A percentile compares a stretch with the other conserved stretches of the same genome.
phyloP scores from a whole-genome alignment of 2,888 invertebrate species.

The Smittia sp. region DNA sequence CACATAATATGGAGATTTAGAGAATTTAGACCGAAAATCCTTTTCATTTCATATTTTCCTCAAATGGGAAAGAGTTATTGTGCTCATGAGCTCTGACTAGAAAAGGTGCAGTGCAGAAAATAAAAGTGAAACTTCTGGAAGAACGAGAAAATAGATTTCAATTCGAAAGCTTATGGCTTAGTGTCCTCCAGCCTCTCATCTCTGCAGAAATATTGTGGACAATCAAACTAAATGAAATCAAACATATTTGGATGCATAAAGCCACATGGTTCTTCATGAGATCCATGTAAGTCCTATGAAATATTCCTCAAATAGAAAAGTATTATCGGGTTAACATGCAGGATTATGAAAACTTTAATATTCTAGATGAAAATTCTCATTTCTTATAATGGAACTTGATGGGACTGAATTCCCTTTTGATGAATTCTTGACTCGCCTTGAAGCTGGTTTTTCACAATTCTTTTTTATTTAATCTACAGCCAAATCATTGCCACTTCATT shows the following conservation, averaged over 20 bases:
- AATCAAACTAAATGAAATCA: slow-evolving; percentile 26
- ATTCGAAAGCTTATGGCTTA: slow-evolving; percentile 27
- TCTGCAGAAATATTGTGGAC: slow-evolving; percentile 25
- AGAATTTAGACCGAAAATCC: slow-evolving; percentile 16
- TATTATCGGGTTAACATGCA: slow-evolving; percentile 45
- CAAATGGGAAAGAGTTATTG: background rate
- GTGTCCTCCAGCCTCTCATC: slow-evolving; percentile 11
- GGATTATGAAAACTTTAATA: slow-evolving; percentile 43
- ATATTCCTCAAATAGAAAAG: slow-evolving; percentile 24
- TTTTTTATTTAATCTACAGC: slow-evolving; percentile 54
- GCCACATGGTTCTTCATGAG: background rate
- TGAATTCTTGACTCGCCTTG: background rate
- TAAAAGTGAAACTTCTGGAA: background rate
- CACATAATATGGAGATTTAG: slow-evolving; percentile 20
- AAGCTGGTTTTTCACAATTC: slow-evolving; percentile 29
- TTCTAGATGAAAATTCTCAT: background rate
- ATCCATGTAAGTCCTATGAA: background rate
- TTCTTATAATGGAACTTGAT: background rate
- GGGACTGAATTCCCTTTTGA: background rate
- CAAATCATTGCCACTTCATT: slow-evolving; percentile 90
- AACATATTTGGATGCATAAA: slow-evolving; percentile 4
- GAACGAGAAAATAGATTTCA: slow-evolving; percentile 6
- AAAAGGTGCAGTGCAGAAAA: slow-evolving; percentile 2
- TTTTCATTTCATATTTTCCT: background rate
- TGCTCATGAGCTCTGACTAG: background rate